Evolutionary conservation across 2,888 invertebrate genomes (phyloP), one percentile per base, ranked within the genome.

Genomic region (Ophion ventricosus): DNA sequence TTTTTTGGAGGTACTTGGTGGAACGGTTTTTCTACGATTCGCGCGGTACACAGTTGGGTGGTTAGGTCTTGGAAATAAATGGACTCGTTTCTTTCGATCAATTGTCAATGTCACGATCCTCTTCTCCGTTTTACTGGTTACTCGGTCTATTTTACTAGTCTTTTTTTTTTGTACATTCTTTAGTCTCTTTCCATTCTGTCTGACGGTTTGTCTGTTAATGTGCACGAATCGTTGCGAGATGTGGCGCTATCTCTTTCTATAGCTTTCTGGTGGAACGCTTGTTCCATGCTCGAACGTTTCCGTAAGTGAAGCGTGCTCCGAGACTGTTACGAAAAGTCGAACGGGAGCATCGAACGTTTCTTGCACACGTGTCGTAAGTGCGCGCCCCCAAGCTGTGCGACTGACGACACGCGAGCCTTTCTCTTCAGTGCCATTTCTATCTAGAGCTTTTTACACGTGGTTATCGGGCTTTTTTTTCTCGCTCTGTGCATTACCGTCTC

Each of bases 331-430:
- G 64, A 79, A 81, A 74, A 40, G 23, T 63, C 54, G 40, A 63
- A 73, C 25, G 64, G 81, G 78, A 81, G 78, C 81, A 78, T 84
- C 84, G 81, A 78, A 84, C 84, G 80, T 73, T 66, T 83, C 49
- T 67, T 56, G 59, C 49, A 74, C 57, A 56, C 64, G 67, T 69
- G 76, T n/a, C 61, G 35, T 61, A 64, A 69, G 49, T 54, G 74
- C 49, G 40, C 4, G 40, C 3, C 35, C 35, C 35, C 35, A 35
- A 35, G 35, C 56, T 57, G 56, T 64, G n/a, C 72, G 63, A n/a
- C 72, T 40, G 64, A 25, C 54, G 64, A 66, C 81, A 81, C 81
- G 84, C 81, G 81, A 84, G 78, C 74, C 61, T 59, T 77, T 49
- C 69, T 69, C 70, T 61, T 66, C 40, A 54, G 66, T 81, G 70